Evolutionary conservation across 2,113 vertebrate species (phyloP), one percentile per base, ranked within the genome.

Genomic region (Anseranas semipalmata): DNA sequence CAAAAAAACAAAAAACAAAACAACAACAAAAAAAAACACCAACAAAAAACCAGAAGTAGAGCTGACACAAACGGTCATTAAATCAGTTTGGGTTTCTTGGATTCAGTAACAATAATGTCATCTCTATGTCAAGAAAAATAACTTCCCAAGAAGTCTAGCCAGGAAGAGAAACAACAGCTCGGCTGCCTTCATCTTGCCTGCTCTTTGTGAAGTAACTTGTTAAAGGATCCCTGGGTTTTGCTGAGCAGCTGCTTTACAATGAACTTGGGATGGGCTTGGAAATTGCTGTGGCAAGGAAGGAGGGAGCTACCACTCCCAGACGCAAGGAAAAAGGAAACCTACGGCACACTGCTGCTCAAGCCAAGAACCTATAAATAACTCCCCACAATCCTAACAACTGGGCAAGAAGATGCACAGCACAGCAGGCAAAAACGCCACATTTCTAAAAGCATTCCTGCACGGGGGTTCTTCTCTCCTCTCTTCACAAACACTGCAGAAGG

Each of bases 1-100:
- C 62, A 45, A 58, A 55, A 39, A 62, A 16, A 59, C n/a, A n/a
- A n/a, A n/a, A n/a, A n/a, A n/a, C n/a, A n/a, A n/a, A n/a, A n/a
- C n/a, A n/a, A n/a, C n/a, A n/a, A n/a, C n/a, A n/a, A n/a, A n/a
- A n/a, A n/a, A n/a, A n/a, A n/a, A 50, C 48, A 50, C 22, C 48
- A 50, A 50, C 48, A 71, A 75, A 75, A 59, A 55, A 46, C 46
- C 66, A 81, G 27, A 92, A 43, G 50, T 55, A 53, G 76, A 82
- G 32, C 27, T 87, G 74, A 79, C 75, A 95, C 43, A 74, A 91
- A 96, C 84, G 48, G 45, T 87, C 70, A 48, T 32, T 89, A 88
- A 86, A 94, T 90, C 72, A 71, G 32, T 66, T 72, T 56, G 37
- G 4, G 15, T 92, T 91, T 95, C 71, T 53, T 80, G 55, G 48